Conservation (phyloP, 2,797 vertebrate genomes). For the Tangara arthus region DNA sequence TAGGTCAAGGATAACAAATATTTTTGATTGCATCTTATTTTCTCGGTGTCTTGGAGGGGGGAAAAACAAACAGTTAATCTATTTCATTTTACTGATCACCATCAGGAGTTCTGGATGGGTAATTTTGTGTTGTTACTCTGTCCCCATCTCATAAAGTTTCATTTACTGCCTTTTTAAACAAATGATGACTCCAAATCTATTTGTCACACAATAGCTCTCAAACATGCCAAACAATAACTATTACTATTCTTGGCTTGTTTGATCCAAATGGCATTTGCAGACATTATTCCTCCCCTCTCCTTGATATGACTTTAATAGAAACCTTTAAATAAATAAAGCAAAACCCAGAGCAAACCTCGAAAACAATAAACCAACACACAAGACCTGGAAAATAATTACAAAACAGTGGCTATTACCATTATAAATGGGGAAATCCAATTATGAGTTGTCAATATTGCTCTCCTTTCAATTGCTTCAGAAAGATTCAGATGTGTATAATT, state of each 20-base stretch:
- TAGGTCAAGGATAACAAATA: conserved; percentile 45
- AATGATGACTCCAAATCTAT: conserved; percentile 70
- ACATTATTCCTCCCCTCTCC: conserved; percentile 21
- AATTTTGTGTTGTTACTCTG: conserved; percentile 60
- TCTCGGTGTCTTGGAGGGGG: neutral
- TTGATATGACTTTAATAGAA: conserved; percentile 46
- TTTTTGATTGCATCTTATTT: conserved; percentile 37
- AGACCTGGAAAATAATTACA: conserved; percentile 48
- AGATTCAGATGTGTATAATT: conserved; percentile 44
- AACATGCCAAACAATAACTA: conserved; percentile 53
- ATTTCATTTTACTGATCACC: conserved; percentile 67
- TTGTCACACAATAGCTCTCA: conserved; percentile 63
- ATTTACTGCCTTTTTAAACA: conserved; percentile 75
- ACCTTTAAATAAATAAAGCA: conserved; percentile 58
- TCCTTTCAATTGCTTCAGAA: conserved; percentile 36
- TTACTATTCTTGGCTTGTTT: conserved; percentile 55
- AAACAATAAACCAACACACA: conserved; percentile 41
- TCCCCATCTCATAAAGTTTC: conserved; percentile 66
- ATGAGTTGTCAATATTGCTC: conserved; percentile 58
- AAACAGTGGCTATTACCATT: conserved; percentile 14
- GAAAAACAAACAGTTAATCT: conserved; percentile 46
- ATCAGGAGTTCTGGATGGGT: conserved; percentile 64
- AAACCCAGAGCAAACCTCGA: conserved; percentile 1
- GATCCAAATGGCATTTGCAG: conserved; percentile 53
- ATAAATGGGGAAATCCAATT: conserved; percentile 62